Conservation (phyloP, 92 coral and sea anemone genomes). For the Pocillopora grandis region DNA sequence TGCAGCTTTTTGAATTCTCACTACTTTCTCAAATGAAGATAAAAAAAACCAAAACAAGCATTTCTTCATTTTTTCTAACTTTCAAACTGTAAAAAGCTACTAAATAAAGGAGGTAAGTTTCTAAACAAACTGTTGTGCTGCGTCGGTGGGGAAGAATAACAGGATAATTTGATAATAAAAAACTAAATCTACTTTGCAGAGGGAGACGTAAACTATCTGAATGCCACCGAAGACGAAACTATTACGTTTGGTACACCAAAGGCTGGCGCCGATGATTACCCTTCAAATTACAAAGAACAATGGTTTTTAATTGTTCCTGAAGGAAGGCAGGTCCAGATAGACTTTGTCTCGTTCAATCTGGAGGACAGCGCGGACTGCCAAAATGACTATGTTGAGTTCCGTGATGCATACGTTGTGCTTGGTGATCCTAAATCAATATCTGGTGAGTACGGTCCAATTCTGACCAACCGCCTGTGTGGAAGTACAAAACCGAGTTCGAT, state of each 20-base stretch:
- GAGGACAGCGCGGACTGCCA: slow-evolving; percentile 14
- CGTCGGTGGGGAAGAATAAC: too few relatives aligned
- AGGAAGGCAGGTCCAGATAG: slow-evolving; percentile 17
- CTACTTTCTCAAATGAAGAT: too few relatives aligned
- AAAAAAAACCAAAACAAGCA: too few relatives aligned
- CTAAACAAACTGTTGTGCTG: too few relatives aligned
- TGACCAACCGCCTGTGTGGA: slow-evolving; percentile 10
- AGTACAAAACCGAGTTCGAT: not conserved
- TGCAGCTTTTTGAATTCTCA: too few relatives aligned
- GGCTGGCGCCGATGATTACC: slow-evolving; percentile 4
- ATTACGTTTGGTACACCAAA: slow-evolving; percentile 21
- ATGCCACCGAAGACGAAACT: slow-evolving; percentile 14
- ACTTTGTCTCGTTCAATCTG: not conserved
- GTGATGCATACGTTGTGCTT: not conserved
- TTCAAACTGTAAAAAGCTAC: too few relatives aligned
- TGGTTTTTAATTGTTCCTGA: slow-evolving; percentile 16
- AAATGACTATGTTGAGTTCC: slow-evolving; percentile 19
- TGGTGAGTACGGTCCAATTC: not conserved
- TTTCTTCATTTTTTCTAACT: too few relatives aligned
- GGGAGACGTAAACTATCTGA: not conserved
- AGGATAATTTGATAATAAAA: not conserved
- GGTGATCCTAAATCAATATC: not conserved
- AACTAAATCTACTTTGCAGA: not conserved
- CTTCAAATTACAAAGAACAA: not conserved
- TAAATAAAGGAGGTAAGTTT: too few relatives aligned